A percentile compares a stretch with the other conserved stretches of the same genome.
Evolutionary conservation across 2,113 vertebrate genomes (phyloP).

Genomic region (Pygathrix nemaeus): DNA sequence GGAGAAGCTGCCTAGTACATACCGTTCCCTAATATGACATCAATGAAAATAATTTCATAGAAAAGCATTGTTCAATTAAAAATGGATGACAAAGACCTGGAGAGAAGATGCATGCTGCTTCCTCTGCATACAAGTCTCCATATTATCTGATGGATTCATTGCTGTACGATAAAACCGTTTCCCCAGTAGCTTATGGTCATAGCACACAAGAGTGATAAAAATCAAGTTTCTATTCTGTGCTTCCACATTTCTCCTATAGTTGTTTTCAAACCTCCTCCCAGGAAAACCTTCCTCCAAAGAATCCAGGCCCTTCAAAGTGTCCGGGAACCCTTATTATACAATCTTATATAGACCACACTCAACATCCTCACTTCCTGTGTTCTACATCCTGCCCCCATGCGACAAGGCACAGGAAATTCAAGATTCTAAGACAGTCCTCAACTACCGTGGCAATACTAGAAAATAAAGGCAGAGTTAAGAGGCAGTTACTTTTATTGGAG

Average conservation of each 20-base stretch:
- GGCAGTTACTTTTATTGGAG: not conserved
- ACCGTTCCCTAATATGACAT: not conserved
- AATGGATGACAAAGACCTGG: not conserved
- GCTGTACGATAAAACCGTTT: not conserved
- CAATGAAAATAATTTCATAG: not conserved
- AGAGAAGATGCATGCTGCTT: not conserved
- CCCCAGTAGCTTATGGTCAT: not conserved
- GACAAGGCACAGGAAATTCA: not conserved
- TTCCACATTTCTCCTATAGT: not conserved
- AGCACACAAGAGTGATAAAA: not conserved
- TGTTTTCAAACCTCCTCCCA: not conserved
- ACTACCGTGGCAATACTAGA: not conserved
- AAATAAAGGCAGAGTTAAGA: not conserved
- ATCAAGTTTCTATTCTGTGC: not conserved
- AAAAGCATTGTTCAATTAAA: not conserved
- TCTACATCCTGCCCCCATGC: not conserved
- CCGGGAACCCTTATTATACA: not conserved
- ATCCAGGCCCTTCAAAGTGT: not conserved
- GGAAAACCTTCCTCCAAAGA: not conserved
- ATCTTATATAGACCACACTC: not conserved
- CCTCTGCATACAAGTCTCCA: not conserved
- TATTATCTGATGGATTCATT: too few relatives aligned
- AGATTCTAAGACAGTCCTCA: not conserved
- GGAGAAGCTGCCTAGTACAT: not conserved
- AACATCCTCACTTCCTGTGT: not conserved